Base-by-base conservation (phyloP, 2,888 invertebrate genomes). In the Parapristionchus giblindavisi region DNA sequence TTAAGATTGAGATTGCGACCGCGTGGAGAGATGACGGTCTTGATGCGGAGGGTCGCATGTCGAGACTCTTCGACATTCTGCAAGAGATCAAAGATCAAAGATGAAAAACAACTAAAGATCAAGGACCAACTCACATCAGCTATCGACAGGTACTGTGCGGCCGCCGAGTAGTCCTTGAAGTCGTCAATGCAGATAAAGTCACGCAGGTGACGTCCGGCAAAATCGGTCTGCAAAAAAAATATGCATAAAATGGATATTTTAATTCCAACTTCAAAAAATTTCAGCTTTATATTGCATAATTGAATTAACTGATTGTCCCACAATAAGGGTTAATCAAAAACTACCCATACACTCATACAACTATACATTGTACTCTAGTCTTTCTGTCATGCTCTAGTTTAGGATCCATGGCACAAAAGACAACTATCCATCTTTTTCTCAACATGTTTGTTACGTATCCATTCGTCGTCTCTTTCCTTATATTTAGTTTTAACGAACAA, bases 131-230 rank as follows among this genome's bases (percentile, higher is more conserved):
- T 40, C 61, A 11, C 54, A 4, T 54, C 43, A 11, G 51, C 14
- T 29, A 51, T 54, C 17, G 38, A 32, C 43, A 71, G 8, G 24
- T 76, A 29, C 34, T 52, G 68, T 0, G 74, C 27, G 21, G 72
- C 11, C 36, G 65, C 51, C 24, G 72, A 90, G 43, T 96, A 92
- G 89, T 97, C 96, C 40, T 94, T 94, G 88, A 96, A 96, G 89
- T 98, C 98, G 88, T 95, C 95, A 3, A 94, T 95, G 89, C 97
- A 96, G 79, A 93, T 93, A 89, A 95, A 96, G 87, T 97, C 96
- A 89, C 92, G 95, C 54, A 97, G 92, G 88, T 93, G 94, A 88
- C 96, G 94, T 0, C 97, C 97, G 92, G 97, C 93, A 88, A 97
- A 91, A 89, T 97, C 97, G 91, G 96, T 93, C 96, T 97, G 85